Percentiles rank a stretch among this genome's conserved stretches.
Evolutionary conservation across 1,140 invertebrate species (phyloP).

Genomic region (Brachionus plicatilis): DNA sequence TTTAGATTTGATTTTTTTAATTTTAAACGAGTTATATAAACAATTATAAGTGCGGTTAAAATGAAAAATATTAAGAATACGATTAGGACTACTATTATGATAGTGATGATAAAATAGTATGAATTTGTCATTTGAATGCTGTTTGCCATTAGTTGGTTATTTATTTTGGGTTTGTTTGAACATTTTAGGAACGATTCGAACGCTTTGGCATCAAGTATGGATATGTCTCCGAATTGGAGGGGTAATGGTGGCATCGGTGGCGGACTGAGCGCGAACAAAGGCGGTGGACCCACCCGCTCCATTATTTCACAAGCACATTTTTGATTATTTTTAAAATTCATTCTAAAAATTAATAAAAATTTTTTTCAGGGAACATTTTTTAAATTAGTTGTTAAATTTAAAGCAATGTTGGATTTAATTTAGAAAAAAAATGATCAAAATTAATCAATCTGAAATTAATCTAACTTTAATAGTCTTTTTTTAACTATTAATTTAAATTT

Average conservation of each 20-base stretch:
- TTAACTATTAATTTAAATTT: too few relatives aligned
- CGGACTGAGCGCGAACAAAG: background rate
- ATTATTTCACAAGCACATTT: background rate
- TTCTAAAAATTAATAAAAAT: background rate
- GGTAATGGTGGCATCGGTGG: conserved; percentile 27
- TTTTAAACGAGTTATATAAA: conserved; percentile 11
- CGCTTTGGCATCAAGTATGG: background rate
- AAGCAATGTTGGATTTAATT: too few relatives aligned
- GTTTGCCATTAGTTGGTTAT: background rate
- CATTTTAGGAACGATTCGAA: background rate
- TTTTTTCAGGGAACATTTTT: too few relatives aligned
- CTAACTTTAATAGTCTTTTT: too few relatives aligned
- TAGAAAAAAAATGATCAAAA: too few relatives aligned
- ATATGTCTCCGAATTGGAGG: background rate
- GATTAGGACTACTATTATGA: background rate
- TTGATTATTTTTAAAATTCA: background rate
- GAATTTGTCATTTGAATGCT: background rate
- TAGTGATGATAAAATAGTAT: background rate
- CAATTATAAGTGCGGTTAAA: background rate
- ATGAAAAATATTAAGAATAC: background rate
- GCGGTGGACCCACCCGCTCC: background rate
- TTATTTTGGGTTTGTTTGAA: background rate
- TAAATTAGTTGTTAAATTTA: too few relatives aligned
- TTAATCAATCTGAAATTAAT: too few relatives aligned
- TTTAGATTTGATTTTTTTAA: background rate